A percentile compares a stretch with the other conserved stretches of the same genome.
phyloP scores from a whole-genome alignment of 2,888 invertebrate genomes.

The Rhagium mordax region DNA sequence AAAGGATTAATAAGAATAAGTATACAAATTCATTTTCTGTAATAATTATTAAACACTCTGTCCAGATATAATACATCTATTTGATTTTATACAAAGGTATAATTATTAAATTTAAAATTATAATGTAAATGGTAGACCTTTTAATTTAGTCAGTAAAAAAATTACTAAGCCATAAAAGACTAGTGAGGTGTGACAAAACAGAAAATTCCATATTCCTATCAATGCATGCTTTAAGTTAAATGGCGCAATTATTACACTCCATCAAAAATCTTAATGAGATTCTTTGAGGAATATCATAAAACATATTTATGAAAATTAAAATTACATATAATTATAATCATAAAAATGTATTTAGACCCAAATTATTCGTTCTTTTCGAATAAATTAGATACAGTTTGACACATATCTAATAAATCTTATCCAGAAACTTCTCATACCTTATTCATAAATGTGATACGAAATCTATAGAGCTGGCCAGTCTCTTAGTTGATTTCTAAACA shows the following conservation, averaged over 20 bases:
- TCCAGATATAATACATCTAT: no score
- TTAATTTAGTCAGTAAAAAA: no score
- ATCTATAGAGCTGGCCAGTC: slow-evolving; percentile 58
- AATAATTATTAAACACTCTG: no score
- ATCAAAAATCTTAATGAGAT: slow-evolving; percentile 34
- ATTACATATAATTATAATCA: slow-evolving; percentile 53
- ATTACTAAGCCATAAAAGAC: no score
- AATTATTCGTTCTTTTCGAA: slow-evolving; percentile 57
- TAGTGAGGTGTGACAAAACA: no score
- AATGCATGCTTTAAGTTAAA: not conserved
- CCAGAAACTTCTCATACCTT: slow-evolving; percentile 59
- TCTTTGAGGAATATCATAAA: slow-evolving; percentile 33
- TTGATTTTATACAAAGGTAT: no score
- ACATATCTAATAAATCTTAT: slow-evolving; percentile 62
- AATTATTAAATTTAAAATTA: no score
- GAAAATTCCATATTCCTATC: not conserved
- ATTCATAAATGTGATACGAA: slow-evolving; percentile 63
- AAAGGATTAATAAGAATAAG: no score
- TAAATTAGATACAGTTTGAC: slow-evolving; percentile 63
- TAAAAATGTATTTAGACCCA: slow-evolving; percentile 53
- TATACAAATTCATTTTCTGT: no score
- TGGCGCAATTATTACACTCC: slow-evolving; percentile 8
- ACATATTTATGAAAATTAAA: slow-evolving; percentile 48
- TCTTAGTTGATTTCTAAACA: slow-evolving; percentile 33
- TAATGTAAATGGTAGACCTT: no score